phyloP scores from a whole-genome alignment of 2,113 vertebrate genomes.

The Ovis canadensis region DNA sequence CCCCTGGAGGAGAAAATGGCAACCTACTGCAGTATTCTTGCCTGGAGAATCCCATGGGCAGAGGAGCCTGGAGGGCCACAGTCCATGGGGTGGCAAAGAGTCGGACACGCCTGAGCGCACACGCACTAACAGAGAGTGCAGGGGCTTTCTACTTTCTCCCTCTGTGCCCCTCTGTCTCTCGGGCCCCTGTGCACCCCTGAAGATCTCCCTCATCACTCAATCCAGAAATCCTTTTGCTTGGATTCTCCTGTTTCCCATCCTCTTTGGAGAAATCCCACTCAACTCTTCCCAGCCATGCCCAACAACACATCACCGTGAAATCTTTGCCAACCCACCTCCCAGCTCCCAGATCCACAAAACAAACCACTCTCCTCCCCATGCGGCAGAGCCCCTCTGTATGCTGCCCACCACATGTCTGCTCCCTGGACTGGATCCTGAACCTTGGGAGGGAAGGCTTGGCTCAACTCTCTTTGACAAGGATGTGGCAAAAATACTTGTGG shows the following conservation, averaged over 20 bases:
- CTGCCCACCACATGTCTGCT: rapidly evolving
- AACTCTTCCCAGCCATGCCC: not conserved
- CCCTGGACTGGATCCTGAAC: not conserved
- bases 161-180: not conserved
- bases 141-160: no score
- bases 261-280: not conserved
- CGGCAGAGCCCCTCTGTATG: rapidly evolving
- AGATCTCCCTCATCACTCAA: not conserved
- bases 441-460: not conserved
- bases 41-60: not conserved
- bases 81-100: not conserved
- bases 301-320: not conserved
- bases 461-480: not conserved
- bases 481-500: not conserved
- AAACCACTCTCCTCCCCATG: not conserved
- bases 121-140: rapidly evolving
- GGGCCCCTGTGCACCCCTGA: rapidly evolving
- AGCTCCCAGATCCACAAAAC: not conserved
- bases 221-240: not conserved
- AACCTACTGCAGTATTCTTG: not conserved
- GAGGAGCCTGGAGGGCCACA: not conserved
- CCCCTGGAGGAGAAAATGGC: not conserved
- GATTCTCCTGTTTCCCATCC: not conserved
- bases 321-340: not conserved
- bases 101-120: rapidly evolving